Percentiles rank a stretch among this genome's conserved stretches.
phyloP scores from a whole-genome alignment of 1,140 invertebrate genomes.

The Palaemon carinicauda region DNA sequence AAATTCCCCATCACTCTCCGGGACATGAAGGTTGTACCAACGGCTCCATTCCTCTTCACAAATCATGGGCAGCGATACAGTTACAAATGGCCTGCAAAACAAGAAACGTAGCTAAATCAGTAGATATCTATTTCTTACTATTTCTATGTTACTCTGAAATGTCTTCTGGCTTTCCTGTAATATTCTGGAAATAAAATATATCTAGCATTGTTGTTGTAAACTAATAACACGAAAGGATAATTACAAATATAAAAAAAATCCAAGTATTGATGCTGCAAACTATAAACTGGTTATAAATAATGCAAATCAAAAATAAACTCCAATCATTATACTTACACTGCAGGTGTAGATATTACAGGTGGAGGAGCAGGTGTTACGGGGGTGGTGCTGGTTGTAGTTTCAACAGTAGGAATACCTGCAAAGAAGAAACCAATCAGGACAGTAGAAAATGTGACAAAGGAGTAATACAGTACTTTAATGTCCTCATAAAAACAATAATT shows the following conservation, averaged over 20 bases:
- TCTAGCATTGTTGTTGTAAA: no score
- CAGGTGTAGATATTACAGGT: neutral
- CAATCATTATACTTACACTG: neutral
- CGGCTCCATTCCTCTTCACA: slow-evolving; percentile 63
- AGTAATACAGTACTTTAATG: no score
- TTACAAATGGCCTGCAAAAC: slow-evolving; percentile 22
- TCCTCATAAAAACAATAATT: neutral
- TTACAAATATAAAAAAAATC: no score
- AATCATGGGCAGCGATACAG: slow-evolving; percentile 1
- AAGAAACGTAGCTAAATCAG: no score
- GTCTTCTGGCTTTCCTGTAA: no score
- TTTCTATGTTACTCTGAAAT: no score
- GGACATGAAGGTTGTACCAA: slow-evolving; percentile 64
- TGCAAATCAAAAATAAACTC: neutral
- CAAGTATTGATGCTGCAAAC: neutral
- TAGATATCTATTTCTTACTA: no score
- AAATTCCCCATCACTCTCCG: slow-evolving; percentile 63
- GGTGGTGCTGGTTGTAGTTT: neutral
- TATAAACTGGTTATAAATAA: neutral
- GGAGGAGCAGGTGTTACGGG: neutral
- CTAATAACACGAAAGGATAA: no score
- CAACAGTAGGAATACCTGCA: neutral
- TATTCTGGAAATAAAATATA: no score
- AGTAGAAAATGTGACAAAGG: no score
- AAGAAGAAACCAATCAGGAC: no score